Conservation (phyloP, 2,888 invertebrate species). For the Cinara cedri region DNA sequence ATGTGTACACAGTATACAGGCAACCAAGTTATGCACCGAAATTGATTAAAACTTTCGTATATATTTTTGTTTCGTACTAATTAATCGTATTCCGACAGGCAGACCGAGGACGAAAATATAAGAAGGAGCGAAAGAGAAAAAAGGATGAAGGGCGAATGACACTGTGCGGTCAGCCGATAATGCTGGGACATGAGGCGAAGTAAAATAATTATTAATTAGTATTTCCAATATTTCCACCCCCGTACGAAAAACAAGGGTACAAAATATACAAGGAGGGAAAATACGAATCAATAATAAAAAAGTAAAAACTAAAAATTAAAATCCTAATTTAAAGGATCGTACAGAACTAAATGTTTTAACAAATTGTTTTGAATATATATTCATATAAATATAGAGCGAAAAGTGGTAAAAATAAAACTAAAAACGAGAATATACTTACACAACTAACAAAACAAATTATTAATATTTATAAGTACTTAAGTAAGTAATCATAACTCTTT, state of each 20-base stretch:
- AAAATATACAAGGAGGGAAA: slow-evolving; percentile 31
- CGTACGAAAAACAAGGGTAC: not conserved
- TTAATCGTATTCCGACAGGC: slow-evolving; percentile 52
- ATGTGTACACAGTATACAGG: slow-evolving; percentile 45
- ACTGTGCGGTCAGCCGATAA: slow-evolving; percentile 20
- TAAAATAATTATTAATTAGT: slow-evolving; percentile 54
- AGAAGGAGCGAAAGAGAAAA: slow-evolving; percentile 2
- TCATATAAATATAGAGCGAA: no score
- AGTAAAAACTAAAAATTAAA: slow-evolving; percentile 24
- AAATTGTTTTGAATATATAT: no score
- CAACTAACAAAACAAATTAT: no score
- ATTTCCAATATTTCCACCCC: not conserved
- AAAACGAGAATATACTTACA: not conserved
- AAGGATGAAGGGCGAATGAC: slow-evolving; percentile 2
- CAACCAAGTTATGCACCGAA: slow-evolving; percentile 48
- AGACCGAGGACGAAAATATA: slow-evolving; percentile 1
- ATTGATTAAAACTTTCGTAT: slow-evolving; percentile 55
- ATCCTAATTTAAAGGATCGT: not conserved
- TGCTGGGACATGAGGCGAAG: slow-evolving; percentile 6
- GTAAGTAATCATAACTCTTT: no score
- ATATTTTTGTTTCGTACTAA: slow-evolving; percentile 55
- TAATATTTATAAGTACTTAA: no score
- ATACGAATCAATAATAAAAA: slow-evolving; percentile 41
- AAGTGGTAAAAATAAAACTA: no score
- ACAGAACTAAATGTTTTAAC: not conserved